Evolutionary conservation across 2,797 vertebrate species (phyloP).

Genomic region (Coluber constrictor): DNA sequence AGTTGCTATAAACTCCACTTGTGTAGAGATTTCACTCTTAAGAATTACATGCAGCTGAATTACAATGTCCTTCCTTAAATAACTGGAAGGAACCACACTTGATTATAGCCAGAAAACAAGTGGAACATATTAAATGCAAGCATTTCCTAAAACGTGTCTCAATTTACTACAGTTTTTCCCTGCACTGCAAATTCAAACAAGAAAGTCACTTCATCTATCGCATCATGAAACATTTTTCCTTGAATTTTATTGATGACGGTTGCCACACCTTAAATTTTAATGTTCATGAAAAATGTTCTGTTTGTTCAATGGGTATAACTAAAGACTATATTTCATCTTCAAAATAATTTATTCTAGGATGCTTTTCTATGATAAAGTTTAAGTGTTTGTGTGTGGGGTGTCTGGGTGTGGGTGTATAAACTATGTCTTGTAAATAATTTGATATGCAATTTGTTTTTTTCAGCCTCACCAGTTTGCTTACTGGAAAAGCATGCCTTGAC

Average conservation of each 20-base stretch:
- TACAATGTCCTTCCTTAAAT: slow-evolving; percentile 1
- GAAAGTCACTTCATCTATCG: background rate
- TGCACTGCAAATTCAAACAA: background rate
- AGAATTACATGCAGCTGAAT: background rate
- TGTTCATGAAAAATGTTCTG: background rate
- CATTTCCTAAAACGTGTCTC: background rate
- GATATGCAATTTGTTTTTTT: background rate
- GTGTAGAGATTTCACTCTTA: background rate
- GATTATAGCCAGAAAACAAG: background rate
- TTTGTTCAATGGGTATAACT: background rate
- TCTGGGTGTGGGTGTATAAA: background rate
- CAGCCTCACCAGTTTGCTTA: background rate
- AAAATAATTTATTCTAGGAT: background rate
- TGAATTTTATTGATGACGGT: background rate
- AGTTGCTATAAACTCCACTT: background rate
- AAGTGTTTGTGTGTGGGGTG: background rate
- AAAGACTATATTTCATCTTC: background rate
- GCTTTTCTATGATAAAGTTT: background rate
- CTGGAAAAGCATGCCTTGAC: background rate
- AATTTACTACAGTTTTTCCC: background rate
- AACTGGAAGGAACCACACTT: slow-evolving; percentile 6
- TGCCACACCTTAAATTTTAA: background rate
- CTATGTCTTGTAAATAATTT: background rate
- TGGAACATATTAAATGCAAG: background rate
- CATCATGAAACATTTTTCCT: background rate